Conservation (phyloP, 1,140 invertebrate genomes). For the Dendrolimus kikuchii region DNA sequence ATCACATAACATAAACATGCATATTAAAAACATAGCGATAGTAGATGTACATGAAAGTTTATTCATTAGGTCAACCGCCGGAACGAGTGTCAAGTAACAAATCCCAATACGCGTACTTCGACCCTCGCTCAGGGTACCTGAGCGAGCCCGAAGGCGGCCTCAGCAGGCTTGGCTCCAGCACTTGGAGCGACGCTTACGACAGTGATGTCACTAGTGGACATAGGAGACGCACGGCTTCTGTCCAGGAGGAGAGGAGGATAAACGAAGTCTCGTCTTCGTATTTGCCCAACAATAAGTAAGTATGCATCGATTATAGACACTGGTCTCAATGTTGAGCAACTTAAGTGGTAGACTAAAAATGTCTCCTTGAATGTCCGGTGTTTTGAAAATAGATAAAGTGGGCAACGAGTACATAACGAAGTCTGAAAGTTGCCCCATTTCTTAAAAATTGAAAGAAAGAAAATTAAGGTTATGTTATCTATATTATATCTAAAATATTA, state of each 20-base stretch:
- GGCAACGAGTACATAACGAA: too few relatives aligned
- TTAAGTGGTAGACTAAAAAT: too few relatives aligned
- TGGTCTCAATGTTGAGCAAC: too few relatives aligned
- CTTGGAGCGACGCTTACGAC: conserved; percentile 63
- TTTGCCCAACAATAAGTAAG: conserved; percentile 61
- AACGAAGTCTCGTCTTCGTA: conserved; percentile 44
- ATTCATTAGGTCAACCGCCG: conserved; percentile 41
- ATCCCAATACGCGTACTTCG: conserved; percentile 69
- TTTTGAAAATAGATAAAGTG: too few relatives aligned
- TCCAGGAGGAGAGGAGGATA: conserved; percentile 54
- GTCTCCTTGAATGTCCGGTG: too few relatives aligned
- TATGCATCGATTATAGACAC: background rate
- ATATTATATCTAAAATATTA: too few relatives aligned
- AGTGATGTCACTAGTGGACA: conserved; percentile 55
- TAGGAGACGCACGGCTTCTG: conserved; percentile 55
- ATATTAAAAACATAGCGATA: too few relatives aligned
- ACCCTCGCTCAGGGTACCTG: conserved; percentile 65
- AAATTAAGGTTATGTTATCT: too few relatives aligned
- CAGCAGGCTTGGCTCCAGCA: conserved; percentile 35
- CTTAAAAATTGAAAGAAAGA: too few relatives aligned
- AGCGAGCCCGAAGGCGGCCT: conserved; percentile 66
- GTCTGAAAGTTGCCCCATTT: too few relatives aligned
- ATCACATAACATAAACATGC: too few relatives aligned
- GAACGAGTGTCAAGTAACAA: conserved; percentile 48
- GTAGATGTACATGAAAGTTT: too few relatives aligned